Evolutionary conservation across 2,113 vertebrate genomes (phyloP), one percentile per base, ranked within the genome.

Genomic region (Salvator merianae): DNA sequence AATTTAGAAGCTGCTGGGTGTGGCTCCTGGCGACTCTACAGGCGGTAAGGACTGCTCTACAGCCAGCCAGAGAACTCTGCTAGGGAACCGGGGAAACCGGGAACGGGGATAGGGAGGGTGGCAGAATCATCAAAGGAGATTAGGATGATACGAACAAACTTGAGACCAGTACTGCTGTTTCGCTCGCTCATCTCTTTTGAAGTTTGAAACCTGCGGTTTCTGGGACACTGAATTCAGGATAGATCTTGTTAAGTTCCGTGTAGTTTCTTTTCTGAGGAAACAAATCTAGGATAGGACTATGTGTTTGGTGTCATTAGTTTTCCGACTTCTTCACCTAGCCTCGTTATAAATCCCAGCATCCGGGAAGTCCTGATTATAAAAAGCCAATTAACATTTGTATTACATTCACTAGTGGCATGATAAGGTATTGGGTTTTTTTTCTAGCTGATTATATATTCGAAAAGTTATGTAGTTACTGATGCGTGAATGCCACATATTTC

Each of bases 11-110:
- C 1, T 89, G 70, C 28, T 90, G 91, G 88, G 1, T 91, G 0
- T 97, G 97, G 95, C 81, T 97, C 28, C 81, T 98, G 3, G 92
- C 97, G 38, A 77, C 96, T 26, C 84, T 98, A 88, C 96, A 98
- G 90, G 96, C 96, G 97, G 98, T 98, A 95, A 97, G 94, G 4
- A 73, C 22, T 30, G 3, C 5, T 2, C 1, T 16, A 24, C 18
- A 2, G 24, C 1, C 26, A 26, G 13, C 30, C 1, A 24, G 2
- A 50, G 30, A 3, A 5, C n/a, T 62, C 22, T 38, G 66, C 2
- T 12, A 38, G n/a, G 50, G 43, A 40, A n/a, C 38, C 30, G 28
- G 5, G n/a, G 36, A 28, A 36, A 71, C 9, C 28, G 22, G n/a
- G n/a, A 16, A 9, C 2, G 14, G 47, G 47, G 68, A 3, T 5